Conservation (phyloP, 2,888 invertebrate genomes). For the Agrochola circellaris region DNA sequence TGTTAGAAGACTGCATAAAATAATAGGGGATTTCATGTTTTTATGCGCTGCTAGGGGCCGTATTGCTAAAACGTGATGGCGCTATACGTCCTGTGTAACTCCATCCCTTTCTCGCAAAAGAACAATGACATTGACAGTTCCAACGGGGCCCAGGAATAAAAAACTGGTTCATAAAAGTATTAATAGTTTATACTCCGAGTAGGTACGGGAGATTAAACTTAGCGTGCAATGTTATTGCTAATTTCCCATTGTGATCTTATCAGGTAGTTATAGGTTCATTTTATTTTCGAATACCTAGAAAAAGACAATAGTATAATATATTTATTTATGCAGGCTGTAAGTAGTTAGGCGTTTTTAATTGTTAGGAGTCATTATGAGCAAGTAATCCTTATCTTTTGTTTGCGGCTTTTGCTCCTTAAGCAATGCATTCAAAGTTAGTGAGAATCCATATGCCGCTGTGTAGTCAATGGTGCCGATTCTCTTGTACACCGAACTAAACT, state of each 20-base stretch:
- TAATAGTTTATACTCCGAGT: no score
- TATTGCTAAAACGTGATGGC: not conserved
- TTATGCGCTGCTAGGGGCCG: not conserved
- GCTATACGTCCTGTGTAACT: not conserved
- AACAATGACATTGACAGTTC: not conserved
- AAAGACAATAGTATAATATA: no score
- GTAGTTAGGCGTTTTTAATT: not conserved
- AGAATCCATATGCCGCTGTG: no score
- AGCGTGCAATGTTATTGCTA: not conserved
- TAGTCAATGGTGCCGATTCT: no score
- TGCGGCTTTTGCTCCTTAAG: not conserved
- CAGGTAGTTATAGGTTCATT: not conserved
- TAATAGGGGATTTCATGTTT: not conserved
- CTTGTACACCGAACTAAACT: no score
- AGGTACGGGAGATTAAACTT: not conserved
- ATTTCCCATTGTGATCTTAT: not conserved
- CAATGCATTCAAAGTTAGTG: no score
- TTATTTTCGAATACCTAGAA: not conserved
- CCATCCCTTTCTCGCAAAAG: not conserved
- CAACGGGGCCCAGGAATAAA: not conserved
- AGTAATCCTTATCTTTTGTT: not conserved
- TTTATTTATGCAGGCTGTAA: not conserved
- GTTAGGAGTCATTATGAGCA: not conserved
- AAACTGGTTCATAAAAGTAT: not conserved
- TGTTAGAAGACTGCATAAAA: slow-evolving; percentile 1